Percentiles rank a stretch among this genome's conserved stretches.
These are phyloP conservation scores for Apodemia hepburni DNA, from an alignment of 2,888 invertebrate genomes.

Conservation along the genomic window DNA sequence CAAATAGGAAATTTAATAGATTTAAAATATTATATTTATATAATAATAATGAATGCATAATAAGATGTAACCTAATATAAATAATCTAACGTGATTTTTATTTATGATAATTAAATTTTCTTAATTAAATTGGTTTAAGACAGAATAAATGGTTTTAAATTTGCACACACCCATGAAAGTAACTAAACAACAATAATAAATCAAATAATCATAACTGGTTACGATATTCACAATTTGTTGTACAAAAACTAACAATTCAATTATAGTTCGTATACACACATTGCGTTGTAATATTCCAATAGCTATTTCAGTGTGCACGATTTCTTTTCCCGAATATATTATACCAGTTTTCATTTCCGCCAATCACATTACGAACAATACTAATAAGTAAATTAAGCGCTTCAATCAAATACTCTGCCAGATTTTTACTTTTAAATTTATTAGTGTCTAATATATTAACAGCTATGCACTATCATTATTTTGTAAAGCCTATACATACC, in stretches of 20 bases:
- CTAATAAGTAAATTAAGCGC: conserved; percentile 66
- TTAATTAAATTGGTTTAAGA: conserved; percentile 8
- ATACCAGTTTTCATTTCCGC: conserved; percentile 36
- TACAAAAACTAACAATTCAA: conserved; percentile 54
- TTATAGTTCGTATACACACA: conserved; percentile 64
- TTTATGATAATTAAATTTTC: background rate
- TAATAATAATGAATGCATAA: background rate
- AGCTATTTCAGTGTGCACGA: conserved; percentile 45
- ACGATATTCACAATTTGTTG: conserved; percentile 23
- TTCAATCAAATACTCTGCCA: conserved; percentile 67
- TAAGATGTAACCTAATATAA: background rate
- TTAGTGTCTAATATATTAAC: conserved; percentile 67
- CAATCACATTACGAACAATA: conserved; percentile 50
- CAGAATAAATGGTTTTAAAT: conserved; percentile 29
- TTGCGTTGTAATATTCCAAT: conserved; percentile 33
- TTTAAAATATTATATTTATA: no score
- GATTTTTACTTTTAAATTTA: conserved; percentile 61
- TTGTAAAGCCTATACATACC: conserved; percentile 78
- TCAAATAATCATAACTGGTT: conserved; percentile 37
- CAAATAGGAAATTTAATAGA: no score
- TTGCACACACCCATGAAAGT: conserved; percentile 44
- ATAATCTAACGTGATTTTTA: background rate
- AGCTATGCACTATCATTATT: conserved; percentile 75
- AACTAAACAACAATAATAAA: conserved; percentile 42
- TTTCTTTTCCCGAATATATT: conserved; percentile 32